These are phyloP conservation scores for Macaria notata DNA, from an alignment of 2,888 invertebrate species.

Conservation along the genomic window DNA sequence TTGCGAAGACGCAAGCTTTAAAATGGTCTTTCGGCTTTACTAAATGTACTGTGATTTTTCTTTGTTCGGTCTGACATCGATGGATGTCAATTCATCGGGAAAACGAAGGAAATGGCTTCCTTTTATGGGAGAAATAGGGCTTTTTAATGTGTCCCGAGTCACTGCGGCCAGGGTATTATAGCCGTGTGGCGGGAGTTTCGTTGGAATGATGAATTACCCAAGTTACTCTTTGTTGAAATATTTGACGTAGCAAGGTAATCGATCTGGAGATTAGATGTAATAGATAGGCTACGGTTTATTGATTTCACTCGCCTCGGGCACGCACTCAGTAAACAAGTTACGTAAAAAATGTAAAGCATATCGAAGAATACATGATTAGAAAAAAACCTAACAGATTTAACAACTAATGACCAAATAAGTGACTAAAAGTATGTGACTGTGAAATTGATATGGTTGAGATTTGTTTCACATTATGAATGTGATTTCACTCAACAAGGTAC, in stretches of 20 bases:
- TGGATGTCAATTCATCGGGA: slow-evolving; percentile 63
- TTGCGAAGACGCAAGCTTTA: slow-evolving; percentile 37
- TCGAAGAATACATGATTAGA: too few relatives aligned
- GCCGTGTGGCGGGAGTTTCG: slow-evolving; percentile 35
- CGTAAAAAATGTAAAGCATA: too few relatives aligned
- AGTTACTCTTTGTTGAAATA: slow-evolving; percentile 19
- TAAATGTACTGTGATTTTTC: slow-evolving; percentile 54
- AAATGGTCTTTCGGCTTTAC: slow-evolving; percentile 41
- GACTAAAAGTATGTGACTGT: too few relatives aligned
- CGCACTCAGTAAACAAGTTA: too few relatives aligned
- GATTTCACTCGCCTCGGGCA: too few relatives aligned
- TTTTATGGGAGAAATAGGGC: slow-evolving; percentile 50
- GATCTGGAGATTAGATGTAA: too few relatives aligned
- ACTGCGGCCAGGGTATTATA: slow-evolving; percentile 31
- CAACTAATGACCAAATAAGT: too few relatives aligned
- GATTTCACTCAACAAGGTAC: too few relatives aligned
- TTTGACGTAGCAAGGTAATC: not conserved
- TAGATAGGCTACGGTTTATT: too few relatives aligned
- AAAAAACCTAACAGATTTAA: too few relatives aligned
- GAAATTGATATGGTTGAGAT: too few relatives aligned
- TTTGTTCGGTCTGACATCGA: slow-evolving; percentile 58
- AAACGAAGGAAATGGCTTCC: slow-evolving; percentile 54
- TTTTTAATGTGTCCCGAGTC: slow-evolving; percentile 47
- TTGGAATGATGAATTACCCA: slow-evolving; percentile 40
- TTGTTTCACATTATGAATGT: too few relatives aligned